Evolutionary conservation across 2,797 vertebrate species (phyloP).

Genomic region (Pelodytes ibericus): DNA sequence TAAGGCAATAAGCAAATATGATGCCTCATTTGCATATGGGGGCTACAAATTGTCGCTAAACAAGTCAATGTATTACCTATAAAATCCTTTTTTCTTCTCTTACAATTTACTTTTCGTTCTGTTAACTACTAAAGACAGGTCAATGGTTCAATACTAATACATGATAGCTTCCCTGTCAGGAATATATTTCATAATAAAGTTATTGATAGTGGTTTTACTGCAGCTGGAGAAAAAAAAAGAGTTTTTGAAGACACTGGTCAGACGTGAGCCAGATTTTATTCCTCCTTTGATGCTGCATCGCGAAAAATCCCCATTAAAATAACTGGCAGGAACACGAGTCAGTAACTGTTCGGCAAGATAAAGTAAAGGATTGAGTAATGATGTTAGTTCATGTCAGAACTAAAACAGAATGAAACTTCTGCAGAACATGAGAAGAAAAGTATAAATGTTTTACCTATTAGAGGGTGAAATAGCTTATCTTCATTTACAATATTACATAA

Average conservation of each 20-base stretch:
- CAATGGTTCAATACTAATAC: too few relatives aligned
- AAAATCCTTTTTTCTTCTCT: too few relatives aligned
- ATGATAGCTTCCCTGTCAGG: too few relatives aligned
- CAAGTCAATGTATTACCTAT: too few relatives aligned
- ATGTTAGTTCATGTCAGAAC: slow-evolving; percentile 26
- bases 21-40: too few relatives aligned
- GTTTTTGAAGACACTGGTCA: background rate
- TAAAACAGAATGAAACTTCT: background rate
- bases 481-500: too few relatives aligned
- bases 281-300: slow-evolving; percentile 26
- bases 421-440: slow-evolving; percentile 4
- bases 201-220: background rate
- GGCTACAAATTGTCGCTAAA: too few relatives aligned
- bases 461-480: background rate
- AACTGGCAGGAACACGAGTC: slow-evolving; percentile 25
- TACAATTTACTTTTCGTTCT: too few relatives aligned
- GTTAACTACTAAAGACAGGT: too few relatives aligned
- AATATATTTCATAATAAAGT: too few relatives aligned
- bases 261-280: background rate
- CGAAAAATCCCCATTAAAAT: slow-evolving; percentile 22
- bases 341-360: slow-evolving; percentile 13
- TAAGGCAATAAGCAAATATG: too few relatives aligned
- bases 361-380: slow-evolving; percentile 29
- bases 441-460: background rate
- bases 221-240: background rate